A percentile compares a stretch with the other conserved stretches of the same genome.
Evolutionary conservation across 2,113 vertebrate genomes (phyloP).

Genomic region (Naja naja): DNA sequence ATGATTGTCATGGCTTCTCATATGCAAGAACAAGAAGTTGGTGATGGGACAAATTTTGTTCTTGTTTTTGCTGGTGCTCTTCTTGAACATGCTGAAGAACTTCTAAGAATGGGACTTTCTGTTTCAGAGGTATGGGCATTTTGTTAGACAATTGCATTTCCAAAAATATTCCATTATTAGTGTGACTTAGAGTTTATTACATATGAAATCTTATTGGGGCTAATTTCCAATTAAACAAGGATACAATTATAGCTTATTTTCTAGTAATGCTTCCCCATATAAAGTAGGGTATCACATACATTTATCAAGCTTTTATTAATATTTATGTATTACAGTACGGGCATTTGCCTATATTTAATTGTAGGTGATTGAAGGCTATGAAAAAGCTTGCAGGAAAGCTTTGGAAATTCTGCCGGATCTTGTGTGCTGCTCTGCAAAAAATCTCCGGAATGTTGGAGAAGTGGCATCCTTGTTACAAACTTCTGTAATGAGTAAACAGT

Average conservation of each 20-base stretch:
- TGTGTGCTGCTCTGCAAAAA: conserved; percentile 87
- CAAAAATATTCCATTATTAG: not conserved
- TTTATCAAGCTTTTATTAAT: not conserved
- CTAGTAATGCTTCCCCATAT: not conserved
- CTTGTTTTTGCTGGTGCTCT: conserved; percentile 95
- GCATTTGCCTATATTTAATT: not conserved
- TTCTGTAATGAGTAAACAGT: conserved; percentile 94
- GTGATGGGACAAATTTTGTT: conserved; percentile 98
- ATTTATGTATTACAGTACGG: not conserved
- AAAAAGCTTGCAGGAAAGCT: conserved; percentile 90
- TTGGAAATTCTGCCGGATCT: conserved; percentile 90
- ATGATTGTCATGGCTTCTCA: conserved; percentile 98
- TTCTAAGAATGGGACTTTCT: conserved; percentile 91
- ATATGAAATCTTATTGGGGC: not conserved
- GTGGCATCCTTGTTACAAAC: conserved; percentile 82
- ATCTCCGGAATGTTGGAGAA: conserved; percentile 83
- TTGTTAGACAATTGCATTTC: not conserved
- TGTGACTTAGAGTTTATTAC: not conserved
- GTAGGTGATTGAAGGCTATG: conserved; percentile 95
- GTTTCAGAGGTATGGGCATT: conserved; percentile 84
- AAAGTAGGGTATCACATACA: not conserved
- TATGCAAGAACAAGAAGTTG: conserved; percentile 98
- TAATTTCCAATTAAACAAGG: too few species aligned
- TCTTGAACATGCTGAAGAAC: conserved; percentile 90
- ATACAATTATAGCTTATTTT: not conserved